These are phyloP conservation scores for Aviceda subcristata DNA, from an alignment of 2,113 vertebrate species.

Conservation along the genomic window DNA sequence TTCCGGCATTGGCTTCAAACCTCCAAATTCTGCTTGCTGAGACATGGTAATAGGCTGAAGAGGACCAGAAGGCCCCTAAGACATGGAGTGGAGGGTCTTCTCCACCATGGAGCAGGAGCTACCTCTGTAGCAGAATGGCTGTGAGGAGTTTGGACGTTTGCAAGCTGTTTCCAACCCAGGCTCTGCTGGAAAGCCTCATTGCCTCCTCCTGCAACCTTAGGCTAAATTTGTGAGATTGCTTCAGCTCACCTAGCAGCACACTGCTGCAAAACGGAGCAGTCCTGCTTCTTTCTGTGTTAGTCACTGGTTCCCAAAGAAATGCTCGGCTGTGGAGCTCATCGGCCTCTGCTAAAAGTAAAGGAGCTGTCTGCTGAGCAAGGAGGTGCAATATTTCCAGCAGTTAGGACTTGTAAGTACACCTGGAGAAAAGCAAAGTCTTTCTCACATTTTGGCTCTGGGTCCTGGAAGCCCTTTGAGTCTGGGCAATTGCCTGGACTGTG, in stretches of 20 bases:
- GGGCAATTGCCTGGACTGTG: not conserved
- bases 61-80: not conserved
- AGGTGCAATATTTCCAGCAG: not conserved
- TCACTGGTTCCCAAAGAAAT: not conserved
- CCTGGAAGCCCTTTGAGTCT: not conserved
- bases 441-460: not conserved
- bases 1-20: not conserved
- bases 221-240: not conserved
- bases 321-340: not conserved
- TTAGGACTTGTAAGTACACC: not conserved
- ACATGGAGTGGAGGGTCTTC: not conserved
- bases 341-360: not conserved
- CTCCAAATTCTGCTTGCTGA: not conserved
- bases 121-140: not conserved
- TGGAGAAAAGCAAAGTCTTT: not conserved
- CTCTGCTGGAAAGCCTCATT: not conserved
- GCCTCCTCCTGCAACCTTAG: not conserved
- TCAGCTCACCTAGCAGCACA: not conserved
- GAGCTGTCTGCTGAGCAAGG: not conserved
- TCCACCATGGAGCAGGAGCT: not conserved
- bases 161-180: not conserved
- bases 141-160: not conserved
- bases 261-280: not conserved
- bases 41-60: not conserved
- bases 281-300: not conserved